These are phyloP conservation scores for Thumatha senex DNA, from an alignment of 2,888 invertebrate genomes.

Conservation along the genomic window DNA sequence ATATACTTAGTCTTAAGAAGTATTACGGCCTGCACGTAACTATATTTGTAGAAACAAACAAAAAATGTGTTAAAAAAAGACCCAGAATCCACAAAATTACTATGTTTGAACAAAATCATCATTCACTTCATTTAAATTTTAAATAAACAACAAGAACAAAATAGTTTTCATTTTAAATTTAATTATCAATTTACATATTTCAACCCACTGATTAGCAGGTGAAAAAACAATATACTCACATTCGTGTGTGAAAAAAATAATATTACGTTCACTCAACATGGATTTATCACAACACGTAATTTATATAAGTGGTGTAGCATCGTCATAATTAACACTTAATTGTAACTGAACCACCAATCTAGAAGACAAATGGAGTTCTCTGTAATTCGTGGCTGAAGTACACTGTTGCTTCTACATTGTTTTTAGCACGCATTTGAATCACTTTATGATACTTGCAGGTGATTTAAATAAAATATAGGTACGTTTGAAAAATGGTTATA, in stretches of 20 bases:
- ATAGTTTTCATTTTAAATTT: too few relatives aligned
- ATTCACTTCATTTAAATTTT: too few relatives aligned
- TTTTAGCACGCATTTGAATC: neutral
- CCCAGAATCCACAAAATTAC: too few relatives aligned
- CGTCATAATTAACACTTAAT: conserved; percentile 60
- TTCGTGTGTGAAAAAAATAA: neutral
- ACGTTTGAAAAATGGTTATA: too few relatives aligned
- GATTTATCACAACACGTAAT: conserved; percentile 38
- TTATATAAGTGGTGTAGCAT: conserved; percentile 39
- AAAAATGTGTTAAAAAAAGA: too few relatives aligned
- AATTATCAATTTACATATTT: too few relatives aligned
- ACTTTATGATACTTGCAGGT: neutral
- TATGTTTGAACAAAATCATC: too few relatives aligned
- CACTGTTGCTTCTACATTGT: neutral
- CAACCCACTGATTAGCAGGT: conserved; percentile 2
- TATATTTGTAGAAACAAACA: too few relatives aligned
- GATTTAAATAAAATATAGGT: too few relatives aligned
- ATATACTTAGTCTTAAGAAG: too few relatives aligned
- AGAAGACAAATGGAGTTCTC: conserved; percentile 52
- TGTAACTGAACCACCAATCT: conserved; percentile 51
- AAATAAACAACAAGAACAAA: too few relatives aligned
- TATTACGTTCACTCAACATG: conserved; percentile 12
- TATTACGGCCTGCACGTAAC: too few relatives aligned
- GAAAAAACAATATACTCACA: conserved; percentile 26
- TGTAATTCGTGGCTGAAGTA: conserved; percentile 35